phyloP scores from a whole-genome alignment of 2,888 invertebrate genomes.

The Xestia ashworthii region DNA sequence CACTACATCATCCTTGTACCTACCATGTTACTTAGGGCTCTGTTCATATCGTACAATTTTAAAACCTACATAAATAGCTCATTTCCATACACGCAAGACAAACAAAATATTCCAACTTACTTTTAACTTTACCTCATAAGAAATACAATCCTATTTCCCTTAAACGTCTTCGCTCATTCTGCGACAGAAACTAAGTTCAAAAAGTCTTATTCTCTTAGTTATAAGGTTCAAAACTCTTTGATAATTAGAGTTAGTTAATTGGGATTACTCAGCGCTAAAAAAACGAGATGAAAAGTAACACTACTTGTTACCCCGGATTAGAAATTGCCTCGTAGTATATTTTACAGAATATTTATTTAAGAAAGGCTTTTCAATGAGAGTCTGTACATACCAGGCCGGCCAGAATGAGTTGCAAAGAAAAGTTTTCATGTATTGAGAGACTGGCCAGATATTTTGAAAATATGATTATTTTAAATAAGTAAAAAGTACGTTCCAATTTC shows the following conservation, averaged over 20 bases:
- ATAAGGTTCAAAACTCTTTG: constrained; percentile 18
- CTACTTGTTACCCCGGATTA: background rate
- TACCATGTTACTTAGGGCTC: no score
- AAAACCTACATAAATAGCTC: constrained; percentile 23
- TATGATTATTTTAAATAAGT: no score
- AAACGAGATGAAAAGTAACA: constrained; percentile 49
- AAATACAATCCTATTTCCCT: constrained; percentile 14
- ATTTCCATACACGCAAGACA: constrained; percentile 44
- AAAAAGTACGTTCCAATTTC: no score
- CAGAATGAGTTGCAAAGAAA: no score
- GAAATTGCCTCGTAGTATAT: background rate
- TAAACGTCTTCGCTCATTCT: background rate
- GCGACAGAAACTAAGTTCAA: background rate
- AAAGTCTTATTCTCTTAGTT: background rate
- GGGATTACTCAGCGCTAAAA: constrained; percentile 41
- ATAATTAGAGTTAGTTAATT: constrained; percentile 41
- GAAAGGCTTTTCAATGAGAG: no score
- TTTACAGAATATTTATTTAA: background rate
- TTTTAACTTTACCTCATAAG: background rate
- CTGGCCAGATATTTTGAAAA: no score
- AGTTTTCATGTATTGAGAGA: no score
- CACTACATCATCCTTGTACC: no score
- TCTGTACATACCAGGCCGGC: no score
- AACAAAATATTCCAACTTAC: constrained; percentile 4
- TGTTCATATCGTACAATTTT: constrained; percentile 11